Conservation (phyloP, 2,888 invertebrate genomes). For the Liopterus haemorrhoidalis region DNA sequence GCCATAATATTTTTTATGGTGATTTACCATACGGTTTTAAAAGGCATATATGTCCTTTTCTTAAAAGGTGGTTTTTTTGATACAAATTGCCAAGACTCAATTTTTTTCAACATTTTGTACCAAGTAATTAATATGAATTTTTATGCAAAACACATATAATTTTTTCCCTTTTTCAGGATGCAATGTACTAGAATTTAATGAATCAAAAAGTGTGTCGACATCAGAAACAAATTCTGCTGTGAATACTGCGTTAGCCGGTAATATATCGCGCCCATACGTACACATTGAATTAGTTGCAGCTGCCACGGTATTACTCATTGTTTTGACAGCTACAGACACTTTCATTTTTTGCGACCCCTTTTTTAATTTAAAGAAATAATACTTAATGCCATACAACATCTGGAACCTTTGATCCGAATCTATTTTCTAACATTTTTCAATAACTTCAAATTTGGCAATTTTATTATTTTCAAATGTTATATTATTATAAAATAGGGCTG, state of each 20-base stretch:
- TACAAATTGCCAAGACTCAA: conserved; percentile 18
- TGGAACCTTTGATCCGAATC: too few species aligned
- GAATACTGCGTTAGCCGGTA: conserved; percentile 16
- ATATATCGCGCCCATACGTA: conserved; percentile 8
- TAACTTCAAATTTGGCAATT: too few species aligned
- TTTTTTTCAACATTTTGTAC: conserved; percentile 18
- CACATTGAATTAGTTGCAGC: conserved; percentile 17
- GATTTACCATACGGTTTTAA: conserved; percentile 11
- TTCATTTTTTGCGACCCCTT: conserved; percentile 18
- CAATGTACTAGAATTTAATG: conserved; percentile 7
- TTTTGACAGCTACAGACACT: conserved; percentile 16
- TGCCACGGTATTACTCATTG: conserved; percentile 20
- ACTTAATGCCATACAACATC: too few species aligned
- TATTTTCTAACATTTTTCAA: too few species aligned
- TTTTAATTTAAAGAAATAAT: too few species aligned
- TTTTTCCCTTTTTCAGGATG: conserved; percentile 18
- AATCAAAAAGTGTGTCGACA: conserved; percentile 23
- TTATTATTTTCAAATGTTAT: too few species aligned
- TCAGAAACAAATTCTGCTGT: conserved; percentile 20
- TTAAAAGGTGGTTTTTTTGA: too few species aligned
- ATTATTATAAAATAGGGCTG: too few species aligned
- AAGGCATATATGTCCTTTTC: conserved; percentile 4
- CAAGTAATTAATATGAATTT: conserved; percentile 17
- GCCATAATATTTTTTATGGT: conserved; percentile 7
- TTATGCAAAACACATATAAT: conserved; percentile 16